phyloP scores from a whole-genome alignment of 2,888 invertebrate genomes.

The Drosophila prostipennis region DNA sequence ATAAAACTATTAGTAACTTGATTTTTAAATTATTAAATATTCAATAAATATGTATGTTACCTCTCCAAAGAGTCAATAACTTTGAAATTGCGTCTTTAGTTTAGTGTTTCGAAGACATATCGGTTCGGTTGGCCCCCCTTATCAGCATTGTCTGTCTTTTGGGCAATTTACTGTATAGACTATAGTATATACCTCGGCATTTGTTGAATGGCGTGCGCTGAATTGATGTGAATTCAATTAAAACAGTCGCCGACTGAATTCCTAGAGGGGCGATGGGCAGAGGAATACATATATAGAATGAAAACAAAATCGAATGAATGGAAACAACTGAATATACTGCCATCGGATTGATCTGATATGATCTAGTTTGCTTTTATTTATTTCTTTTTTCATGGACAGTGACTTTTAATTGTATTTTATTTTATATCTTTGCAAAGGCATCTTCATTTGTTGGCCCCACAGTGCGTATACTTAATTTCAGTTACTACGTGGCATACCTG shows the following conservation, averaged over 20 bases:
- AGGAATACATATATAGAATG: conserved; percentile 11
- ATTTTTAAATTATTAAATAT: no score
- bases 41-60: no score
- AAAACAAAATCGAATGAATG: conserved; percentile 32
- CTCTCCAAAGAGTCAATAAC: no score
- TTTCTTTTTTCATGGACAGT: background rate
- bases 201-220: conserved; percentile 47
- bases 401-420: background rate
- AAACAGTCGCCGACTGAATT: conserved; percentile 40
- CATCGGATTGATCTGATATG: conserved; percentile 30
- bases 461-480: background rate
- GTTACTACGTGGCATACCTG: background rate
- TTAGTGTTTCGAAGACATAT: no score
- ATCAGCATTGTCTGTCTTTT: conserved; percentile 1
- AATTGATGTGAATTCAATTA: conserved; percentile 74
- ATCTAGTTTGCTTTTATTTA: conserved; percentile 5
- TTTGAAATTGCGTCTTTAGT: no score
- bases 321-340: conserved; percentile 20
- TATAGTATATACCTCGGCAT: background rate
- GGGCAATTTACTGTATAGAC: conserved; percentile 6
- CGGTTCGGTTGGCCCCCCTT: background rate
- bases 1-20: no score
- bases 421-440: background rate
- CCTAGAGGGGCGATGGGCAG: background rate
- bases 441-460: background rate